Evolutionary conservation across 2,888 invertebrate genomes (phyloP).

Genomic region (Pilophorus perplexus): DNA sequence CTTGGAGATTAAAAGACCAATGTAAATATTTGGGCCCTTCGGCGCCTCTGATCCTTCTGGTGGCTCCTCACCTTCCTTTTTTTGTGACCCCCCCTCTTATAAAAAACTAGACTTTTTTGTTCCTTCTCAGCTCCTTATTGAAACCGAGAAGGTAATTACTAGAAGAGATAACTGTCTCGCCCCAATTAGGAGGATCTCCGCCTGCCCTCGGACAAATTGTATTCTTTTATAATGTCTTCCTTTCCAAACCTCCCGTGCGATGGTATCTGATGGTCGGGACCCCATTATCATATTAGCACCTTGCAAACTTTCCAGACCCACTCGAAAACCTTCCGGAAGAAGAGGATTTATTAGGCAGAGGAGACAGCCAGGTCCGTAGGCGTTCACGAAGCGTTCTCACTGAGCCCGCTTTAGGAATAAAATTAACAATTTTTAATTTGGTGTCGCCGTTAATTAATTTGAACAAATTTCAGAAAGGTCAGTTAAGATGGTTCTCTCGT

Average conservation of each 20-base stretch:
- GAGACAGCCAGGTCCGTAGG: too few species aligned
- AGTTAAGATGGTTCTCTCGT: too few species aligned
- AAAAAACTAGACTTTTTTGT: slow-evolving; percentile 9
- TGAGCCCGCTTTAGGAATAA: too few species aligned
- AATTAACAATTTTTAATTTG: too few species aligned
- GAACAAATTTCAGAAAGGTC: too few species aligned
- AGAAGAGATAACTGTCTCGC: slow-evolving; percentile 35
- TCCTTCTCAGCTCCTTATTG: slow-evolving; percentile 28
- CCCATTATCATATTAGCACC: slow-evolving; percentile 16
- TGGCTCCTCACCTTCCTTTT: slow-evolving; percentile 5
- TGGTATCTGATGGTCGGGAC: background rate
- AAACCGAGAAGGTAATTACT: slow-evolving; percentile 36
- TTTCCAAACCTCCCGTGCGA: background rate
- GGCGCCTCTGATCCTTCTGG: slow-evolving; percentile 9
- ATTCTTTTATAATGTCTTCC: slow-evolving; percentile 27
- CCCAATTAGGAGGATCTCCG: slow-evolving; percentile 24
- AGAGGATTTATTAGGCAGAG: too few species aligned
- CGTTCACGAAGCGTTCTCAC: too few species aligned
- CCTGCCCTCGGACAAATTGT: slow-evolving; percentile 30
- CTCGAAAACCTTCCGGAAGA: background rate
- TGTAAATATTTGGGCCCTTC: slow-evolving; percentile 24
- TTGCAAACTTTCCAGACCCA: background rate
- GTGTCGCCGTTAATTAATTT: too few species aligned
- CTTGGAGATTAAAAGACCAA: background rate
- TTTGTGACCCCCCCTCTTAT: background rate